A percentile compares a stretch with the other conserved stretches of the same genome.
These are phyloP conservation scores for Bovichtus diacanthus DNA, from an alignment of 2,797 vertebrate genomes.

Conservation along the genomic window DNA sequence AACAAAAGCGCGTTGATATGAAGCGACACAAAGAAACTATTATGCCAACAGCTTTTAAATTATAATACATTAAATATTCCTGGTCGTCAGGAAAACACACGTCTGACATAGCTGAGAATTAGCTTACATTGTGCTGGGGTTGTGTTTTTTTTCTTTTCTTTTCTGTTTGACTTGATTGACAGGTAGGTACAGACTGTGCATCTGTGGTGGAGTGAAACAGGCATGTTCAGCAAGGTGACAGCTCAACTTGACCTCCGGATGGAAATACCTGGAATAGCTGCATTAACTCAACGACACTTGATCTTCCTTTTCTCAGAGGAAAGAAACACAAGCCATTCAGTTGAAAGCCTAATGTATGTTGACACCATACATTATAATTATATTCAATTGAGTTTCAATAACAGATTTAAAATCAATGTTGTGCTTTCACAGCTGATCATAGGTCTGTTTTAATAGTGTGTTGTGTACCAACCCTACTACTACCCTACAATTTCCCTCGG, in stretches of 20 bases:
- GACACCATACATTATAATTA: background rate
- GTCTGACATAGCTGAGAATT: too few species aligned
- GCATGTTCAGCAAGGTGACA: slow-evolving; percentile 9
- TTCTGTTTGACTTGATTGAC: background rate
- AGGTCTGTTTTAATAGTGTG: background rate
- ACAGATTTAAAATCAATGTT: background rate
- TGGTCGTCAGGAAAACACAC: background rate
- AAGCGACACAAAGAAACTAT: slow-evolving; percentile 57
- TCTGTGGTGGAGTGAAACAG: slow-evolving; percentile 22
- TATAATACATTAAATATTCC: slow-evolving; percentile 11
- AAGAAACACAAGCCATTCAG: background rate
- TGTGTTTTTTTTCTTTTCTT: background rate
- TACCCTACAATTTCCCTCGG: too few species aligned
- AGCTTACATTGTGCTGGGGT: background rate
- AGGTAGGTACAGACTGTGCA: background rate
- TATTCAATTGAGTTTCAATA: background rate
- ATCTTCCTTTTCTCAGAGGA: background rate
- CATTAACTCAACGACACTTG: background rate
- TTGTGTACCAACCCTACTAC: background rate
- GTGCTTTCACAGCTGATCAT: background rate
- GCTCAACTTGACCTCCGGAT: background rate
- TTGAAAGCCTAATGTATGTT: background rate
- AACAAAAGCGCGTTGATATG: slow-evolving; percentile 52
- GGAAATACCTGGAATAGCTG: background rate
- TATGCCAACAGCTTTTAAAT: slow-evolving; percentile 19